Percentiles rank a stretch among this genome's conserved stretches.
These are phyloP conservation scores for Coregonus ussuriensis DNA, from an alignment of 2,797 vertebrate genomes.

Conservation along the genomic window DNA sequence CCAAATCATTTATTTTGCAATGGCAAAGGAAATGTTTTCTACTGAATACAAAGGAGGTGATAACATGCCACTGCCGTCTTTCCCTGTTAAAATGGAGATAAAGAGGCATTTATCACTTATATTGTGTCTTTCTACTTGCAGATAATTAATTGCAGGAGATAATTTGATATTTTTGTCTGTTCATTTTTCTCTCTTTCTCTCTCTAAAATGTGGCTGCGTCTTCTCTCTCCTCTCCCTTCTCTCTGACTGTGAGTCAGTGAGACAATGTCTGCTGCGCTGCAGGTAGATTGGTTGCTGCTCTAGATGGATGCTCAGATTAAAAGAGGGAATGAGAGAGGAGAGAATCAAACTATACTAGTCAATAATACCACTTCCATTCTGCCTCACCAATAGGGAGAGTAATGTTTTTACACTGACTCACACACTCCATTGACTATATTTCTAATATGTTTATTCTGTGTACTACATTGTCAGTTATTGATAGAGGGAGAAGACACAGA, in stretches of 20 bases:
- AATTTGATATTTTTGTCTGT: slow-evolving; percentile 73
- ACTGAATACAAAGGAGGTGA: slow-evolving; percentile 35
- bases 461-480: neutral
- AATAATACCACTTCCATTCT: neutral
- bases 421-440: neutral
- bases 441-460: neutral
- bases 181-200: slow-evolving; percentile 66
- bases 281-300: neutral
- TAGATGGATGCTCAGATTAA: slow-evolving; percentile 4
- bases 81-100: slow-evolving; percentile 53
- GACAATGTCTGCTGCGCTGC: slow-evolving; percentile 1
- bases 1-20: slow-evolving; percentile 71
- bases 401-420: neutral
- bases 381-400: neutral
- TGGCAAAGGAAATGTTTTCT: slow-evolving; percentile 36
- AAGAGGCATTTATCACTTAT: slow-evolving; percentile 71
- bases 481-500: neutral
- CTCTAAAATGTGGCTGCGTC: slow-evolving; percentile 24
- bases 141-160: slow-evolving; percentile 77
- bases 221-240: neutral
- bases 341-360: neutral
- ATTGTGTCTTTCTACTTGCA: slow-evolving; percentile 65
- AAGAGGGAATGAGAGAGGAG: neutral
- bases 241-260: slow-evolving; percentile 27
- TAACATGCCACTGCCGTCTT: slow-evolving; percentile 29